Conservation (phyloP, 1,140 invertebrate genomes). For the Philaenus spumarius region DNA sequence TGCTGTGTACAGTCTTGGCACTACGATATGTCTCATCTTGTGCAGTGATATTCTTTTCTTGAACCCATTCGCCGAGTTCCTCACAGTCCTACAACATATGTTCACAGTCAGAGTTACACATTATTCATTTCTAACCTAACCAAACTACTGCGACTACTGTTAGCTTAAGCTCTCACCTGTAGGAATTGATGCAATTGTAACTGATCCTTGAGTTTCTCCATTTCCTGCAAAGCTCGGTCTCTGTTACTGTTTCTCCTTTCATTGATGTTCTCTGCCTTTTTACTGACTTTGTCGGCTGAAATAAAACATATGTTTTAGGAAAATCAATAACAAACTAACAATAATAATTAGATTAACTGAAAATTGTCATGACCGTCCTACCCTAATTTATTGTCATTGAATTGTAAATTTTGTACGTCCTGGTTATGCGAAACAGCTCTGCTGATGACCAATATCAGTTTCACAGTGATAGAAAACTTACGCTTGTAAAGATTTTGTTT, state of each 20-base stretch:
- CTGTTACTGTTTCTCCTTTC: constrained; percentile 85
- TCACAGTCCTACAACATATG: constrained; percentile 75
- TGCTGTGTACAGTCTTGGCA: constrained; percentile 98
- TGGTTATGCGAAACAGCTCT: too few relatives aligned
- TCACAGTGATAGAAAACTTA: too few relatives aligned
- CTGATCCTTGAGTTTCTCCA: constrained; percentile 92
- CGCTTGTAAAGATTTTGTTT: too few relatives aligned
- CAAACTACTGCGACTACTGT: not conserved
- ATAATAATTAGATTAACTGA: too few relatives aligned
- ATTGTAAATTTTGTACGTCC: too few relatives aligned
- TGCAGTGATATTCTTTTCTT: constrained; percentile 97
- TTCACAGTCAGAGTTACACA: not conserved
- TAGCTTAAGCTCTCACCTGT: constrained; percentile 42
- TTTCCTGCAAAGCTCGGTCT: constrained; percentile 80
- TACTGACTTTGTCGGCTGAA: constrained; percentile 89
- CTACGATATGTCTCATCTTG: constrained; percentile 98
- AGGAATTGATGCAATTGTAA: constrained; percentile 93
- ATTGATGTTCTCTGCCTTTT: constrained; percentile 91
- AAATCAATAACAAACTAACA: too few relatives aligned
- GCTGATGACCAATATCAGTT: too few relatives aligned
- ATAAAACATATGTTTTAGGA: constrained; percentile 32
- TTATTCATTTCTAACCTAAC: constrained; percentile 30
- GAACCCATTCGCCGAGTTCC: constrained; percentile 97
- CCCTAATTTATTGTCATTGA: too few relatives aligned
- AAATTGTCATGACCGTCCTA: too few relatives aligned